Base-by-base conservation (phyloP, 2,113 vertebrate genomes). In the Corythornis vintsioides region DNA sequence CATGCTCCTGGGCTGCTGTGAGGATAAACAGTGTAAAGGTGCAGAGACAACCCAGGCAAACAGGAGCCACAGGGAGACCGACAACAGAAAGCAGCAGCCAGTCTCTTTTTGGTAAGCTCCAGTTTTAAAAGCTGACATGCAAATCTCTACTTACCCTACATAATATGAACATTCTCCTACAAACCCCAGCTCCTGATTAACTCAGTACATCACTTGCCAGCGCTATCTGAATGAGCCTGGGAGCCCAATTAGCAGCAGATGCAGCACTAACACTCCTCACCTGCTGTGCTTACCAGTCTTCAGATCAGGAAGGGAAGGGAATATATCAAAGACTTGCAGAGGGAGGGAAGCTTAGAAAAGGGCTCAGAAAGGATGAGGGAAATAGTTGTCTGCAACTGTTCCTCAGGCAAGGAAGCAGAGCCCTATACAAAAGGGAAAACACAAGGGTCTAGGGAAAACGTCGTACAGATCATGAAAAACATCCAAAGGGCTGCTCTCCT, bases 231-330 rank as follows among this genome's bases (percentile, higher is more conserved):
- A 95, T 92, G 79, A 96, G 95, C 95, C 92, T 96, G 75, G 47
- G 94, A 96, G 96, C 95, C 96, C 95, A 96, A 96, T 96, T 96
- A 96, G 96, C 96, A 96, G 95, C 94, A 96, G 95, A 96, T 94
- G 92, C 91, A 88, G 95, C 61, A 83, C 92, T 93, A 94, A 89
- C 89, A 72, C 79, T 95, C 92, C 89, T 96, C 94, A 96, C 95
- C 96, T 96, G 96, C 94, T 95, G 94, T 95, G 94, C 95, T 93
- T 86, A 94, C 92, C 87, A 89, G 79, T 88, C 92, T 91, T 94
- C 94, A 94, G 96, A 95, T 95, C 94, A 91, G 95, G 96, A 95
- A 94, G 89, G 85, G 85, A 96, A 92, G 89, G 91, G 95, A 96
- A 96, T 96, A 91, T 96, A 96, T 96, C 92, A 96, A 96, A 96